Conservation (phyloP, 2,113 vertebrate species). For the Dissostichus mawsoni region DNA sequence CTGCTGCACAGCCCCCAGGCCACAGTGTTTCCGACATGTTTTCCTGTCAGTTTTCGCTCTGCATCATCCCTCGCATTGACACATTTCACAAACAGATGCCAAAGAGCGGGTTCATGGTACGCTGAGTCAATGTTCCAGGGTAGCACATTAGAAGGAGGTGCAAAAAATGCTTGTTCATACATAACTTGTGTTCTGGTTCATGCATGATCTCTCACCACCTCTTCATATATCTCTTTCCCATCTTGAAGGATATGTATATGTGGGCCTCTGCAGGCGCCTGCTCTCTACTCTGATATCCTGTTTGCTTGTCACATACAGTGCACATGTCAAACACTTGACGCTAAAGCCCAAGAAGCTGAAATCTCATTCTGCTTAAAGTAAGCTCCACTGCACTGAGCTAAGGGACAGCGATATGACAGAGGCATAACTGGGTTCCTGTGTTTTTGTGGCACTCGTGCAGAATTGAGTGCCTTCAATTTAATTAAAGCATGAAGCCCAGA, state of each 20-base stretch:
- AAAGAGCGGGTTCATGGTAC: background rate
- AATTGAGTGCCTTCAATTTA: conserved; percentile 55
- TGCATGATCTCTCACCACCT: background rate
- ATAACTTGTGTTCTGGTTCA: background rate
- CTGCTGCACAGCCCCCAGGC: conserved; percentile 14
- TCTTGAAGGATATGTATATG: background rate
- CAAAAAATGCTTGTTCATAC: background rate
- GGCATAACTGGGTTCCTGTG: conserved; percentile 19
- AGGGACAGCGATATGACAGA: conserved; percentile 10
- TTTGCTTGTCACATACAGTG: conserved; percentile 35
- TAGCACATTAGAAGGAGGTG: background rate
- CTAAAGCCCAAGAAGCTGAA: conserved; percentile 22
- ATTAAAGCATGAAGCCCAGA: conserved; percentile 43
- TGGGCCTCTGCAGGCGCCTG: background rate
- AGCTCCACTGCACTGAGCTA: conserved; percentile 21
- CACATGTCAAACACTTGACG: conserved; percentile 35
- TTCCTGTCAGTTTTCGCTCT: conserved; percentile 43
- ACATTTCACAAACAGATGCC: background rate
- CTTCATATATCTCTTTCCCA: background rate
- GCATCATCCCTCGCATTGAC: background rate
- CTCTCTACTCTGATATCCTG: conserved; percentile 17
- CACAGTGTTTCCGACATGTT: conserved; percentile 19
- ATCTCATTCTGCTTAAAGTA: conserved; percentile 34
- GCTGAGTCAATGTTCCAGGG: background rate
- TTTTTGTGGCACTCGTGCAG: conserved; percentile 42